Conservation (phyloP, 2,888 invertebrate species). For the Agonopterix arenella region DNA sequence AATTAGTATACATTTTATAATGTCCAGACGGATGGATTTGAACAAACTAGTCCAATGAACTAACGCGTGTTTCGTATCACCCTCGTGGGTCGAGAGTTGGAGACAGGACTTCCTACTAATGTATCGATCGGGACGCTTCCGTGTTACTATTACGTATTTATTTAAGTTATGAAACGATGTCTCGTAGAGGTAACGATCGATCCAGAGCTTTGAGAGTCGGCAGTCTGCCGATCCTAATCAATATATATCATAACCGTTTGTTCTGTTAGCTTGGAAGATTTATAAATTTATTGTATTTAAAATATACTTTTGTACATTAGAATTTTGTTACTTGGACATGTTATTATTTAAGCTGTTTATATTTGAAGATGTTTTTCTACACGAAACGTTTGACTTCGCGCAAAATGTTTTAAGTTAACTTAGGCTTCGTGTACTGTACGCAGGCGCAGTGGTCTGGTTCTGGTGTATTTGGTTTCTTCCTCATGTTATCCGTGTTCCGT, state of each 20-base stretch:
- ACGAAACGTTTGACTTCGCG: constrained; percentile 55
- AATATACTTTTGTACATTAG: constrained; percentile 72
- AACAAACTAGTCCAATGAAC: constrained; percentile 73
- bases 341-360: constrained; percentile 74
- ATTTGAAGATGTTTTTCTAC: constrained; percentile 68
- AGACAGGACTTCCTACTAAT: constrained; percentile 33
- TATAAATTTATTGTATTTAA: constrained; percentile 64
- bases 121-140: constrained; percentile 39
- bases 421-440: constrained; percentile 54
- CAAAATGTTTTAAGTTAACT: constrained; percentile 60
- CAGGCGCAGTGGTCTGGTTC: constrained; percentile 59
- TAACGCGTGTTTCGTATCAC: constrained; percentile 42
- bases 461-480: constrained; percentile 66
- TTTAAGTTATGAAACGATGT: constrained; percentile 35
- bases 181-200: constrained; percentile 20
- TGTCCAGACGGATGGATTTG: constrained; percentile 71
- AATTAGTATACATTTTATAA: constrained; percentile 67
- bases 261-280: constrained; percentile 65
- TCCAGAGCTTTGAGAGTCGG: constrained; percentile 13
- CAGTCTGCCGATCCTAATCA: constrained; percentile 11
- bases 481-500: constrained; percentile 58
- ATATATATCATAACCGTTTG: constrained; percentile 47
- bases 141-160: constrained; percentile 51
- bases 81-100: constrained; percentile 33
- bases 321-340: constrained; percentile 70